Evolutionary conservation across 1,140 invertebrate genomes (phyloP).

Genomic region (Pentalonia nigronervosa): DNA sequence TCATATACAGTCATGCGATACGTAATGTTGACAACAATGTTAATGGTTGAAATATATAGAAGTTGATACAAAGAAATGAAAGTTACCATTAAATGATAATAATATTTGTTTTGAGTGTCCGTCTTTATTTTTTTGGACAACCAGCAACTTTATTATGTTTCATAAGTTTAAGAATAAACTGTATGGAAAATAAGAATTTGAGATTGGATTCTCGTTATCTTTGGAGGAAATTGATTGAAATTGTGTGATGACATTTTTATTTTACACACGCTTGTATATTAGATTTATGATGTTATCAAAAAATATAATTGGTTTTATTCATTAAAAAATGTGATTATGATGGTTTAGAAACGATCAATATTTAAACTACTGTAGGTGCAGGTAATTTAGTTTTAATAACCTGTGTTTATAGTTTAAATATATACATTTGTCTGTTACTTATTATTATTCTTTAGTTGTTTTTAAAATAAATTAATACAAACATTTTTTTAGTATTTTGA

Average conservation of each 20-base stretch:
- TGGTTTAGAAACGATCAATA: no score
- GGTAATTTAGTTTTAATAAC: no score
- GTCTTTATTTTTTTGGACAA: not conserved
- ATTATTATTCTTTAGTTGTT: no score
- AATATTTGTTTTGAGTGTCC: no score
- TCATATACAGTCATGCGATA: not conserved
- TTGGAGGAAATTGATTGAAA: not conserved
- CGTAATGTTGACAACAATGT: not conserved
- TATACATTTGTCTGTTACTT: no score
- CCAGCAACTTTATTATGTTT: not conserved
- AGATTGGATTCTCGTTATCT: not conserved
- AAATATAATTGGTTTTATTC: no score
- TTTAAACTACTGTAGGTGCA: no score
- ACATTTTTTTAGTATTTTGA: no score
- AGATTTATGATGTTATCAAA: not conserved
- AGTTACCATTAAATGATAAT: not conserved
- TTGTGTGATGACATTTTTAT: not conserved
- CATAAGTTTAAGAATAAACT: not conserved
- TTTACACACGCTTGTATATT: no score
- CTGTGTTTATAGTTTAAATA: no score
- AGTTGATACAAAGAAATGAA: not conserved
- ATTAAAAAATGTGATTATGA: no score
- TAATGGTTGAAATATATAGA: not conserved
- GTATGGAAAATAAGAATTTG: not conserved
- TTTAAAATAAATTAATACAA: no score